A percentile compares a stretch with the other conserved stretches of the same genome.
These are phyloP conservation scores for Holotrichia oblita DNA, from an alignment of 1,140 invertebrate species.

Conservation along the genomic window DNA sequence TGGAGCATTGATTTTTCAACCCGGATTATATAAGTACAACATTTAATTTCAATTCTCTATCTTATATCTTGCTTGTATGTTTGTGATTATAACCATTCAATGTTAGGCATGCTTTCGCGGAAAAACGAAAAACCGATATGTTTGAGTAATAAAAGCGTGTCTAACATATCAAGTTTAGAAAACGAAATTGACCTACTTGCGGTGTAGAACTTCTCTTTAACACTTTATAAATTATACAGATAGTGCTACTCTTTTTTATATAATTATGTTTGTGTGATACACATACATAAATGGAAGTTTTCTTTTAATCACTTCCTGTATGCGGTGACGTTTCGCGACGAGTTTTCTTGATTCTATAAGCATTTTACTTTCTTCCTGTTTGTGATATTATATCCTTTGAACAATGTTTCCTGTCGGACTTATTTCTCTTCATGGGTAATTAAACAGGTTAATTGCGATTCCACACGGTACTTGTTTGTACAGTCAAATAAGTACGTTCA, in stretches of 20 bases:
- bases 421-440: neutral
- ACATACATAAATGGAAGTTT: neutral
- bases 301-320: slow-evolving; percentile 6
- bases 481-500: neutral
- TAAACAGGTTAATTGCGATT: neutral
- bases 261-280: neutral
- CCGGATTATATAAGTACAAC: neutral
- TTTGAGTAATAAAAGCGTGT: neutral
- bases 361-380: slow-evolving; percentile 16
- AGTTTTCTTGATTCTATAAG: neutral
- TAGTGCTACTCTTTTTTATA: slow-evolving; percentile 10
- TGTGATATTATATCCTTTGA: neutral
- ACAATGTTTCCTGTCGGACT: neutral
- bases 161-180: neutral
- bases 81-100: neutral
- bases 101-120: neutral
- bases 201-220: neutral
- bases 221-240: neutral
- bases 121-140: neutral
- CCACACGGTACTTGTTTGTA: neutral
- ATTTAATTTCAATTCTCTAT: too few relatives aligned
- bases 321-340: neutral
- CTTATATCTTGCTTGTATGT: neutral
- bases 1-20: neutral
- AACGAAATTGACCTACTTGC: slow-evolving; percentile 12